These are phyloP conservation scores for Hirtodrosophila cameraria DNA, from an alignment of 2,888 invertebrate genomes.

Conservation along the genomic window DNA sequence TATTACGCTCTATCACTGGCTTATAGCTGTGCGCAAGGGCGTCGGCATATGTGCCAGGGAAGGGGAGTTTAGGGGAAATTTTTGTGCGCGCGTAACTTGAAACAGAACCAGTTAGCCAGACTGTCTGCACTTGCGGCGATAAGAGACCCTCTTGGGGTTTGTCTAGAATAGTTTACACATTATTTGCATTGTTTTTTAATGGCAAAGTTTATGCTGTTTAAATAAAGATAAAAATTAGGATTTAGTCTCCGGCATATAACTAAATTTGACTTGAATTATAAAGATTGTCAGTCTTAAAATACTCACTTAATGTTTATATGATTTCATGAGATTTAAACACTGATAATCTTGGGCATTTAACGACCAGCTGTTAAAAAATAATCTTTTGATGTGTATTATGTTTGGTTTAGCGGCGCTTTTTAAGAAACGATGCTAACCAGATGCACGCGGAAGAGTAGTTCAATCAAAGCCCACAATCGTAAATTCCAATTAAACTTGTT, in stretches of 20 bases:
- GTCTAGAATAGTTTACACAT: slow-evolving; percentile 39
- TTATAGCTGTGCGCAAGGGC: slow-evolving; percentile 5
- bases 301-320: background rate
- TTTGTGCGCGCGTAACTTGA: background rate
- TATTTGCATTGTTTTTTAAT: slow-evolving; percentile 9
- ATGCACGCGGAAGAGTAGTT: slow-evolving; percentile 27
- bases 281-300: slow-evolving; percentile 6
- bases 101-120: slow-evolving; percentile 1
- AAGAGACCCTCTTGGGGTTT: background rate
- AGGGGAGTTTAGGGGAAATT: background rate
- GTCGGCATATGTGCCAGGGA: background rate
- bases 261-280: slow-evolving; percentile 6
- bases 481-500: slow-evolving; percentile 17
- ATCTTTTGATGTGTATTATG: slow-evolving; percentile 6
- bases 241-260: slow-evolving; percentile 8
- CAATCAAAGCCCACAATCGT: slow-evolving; percentile 8
- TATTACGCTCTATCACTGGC: background rate
- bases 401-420: slow-evolving; percentile 5
- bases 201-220: slow-evolving; percentile 37
- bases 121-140: background rate
- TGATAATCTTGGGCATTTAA: slow-evolving; percentile 5
- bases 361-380: background rate
- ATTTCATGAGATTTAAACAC: slow-evolving; percentile 9
- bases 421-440: slow-evolving; percentile 6
- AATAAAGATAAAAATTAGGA: slow-evolving; percentile 23